Evolutionary conservation across 2,113 vertebrate species (phyloP).

Genomic region (Odobenus rosmarus): DNA sequence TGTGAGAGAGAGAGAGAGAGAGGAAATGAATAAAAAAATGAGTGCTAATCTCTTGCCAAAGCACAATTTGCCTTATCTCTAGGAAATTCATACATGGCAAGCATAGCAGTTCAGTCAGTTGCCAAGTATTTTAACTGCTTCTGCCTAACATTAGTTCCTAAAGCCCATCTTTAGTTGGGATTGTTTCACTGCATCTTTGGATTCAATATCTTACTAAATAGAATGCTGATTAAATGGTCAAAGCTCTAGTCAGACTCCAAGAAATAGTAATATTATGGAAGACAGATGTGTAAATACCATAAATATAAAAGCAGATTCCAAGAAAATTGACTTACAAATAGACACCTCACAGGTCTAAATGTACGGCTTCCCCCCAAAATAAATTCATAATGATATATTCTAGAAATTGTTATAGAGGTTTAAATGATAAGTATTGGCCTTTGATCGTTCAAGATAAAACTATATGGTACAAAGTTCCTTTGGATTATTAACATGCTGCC

Average conservation of each 20-base stretch:
- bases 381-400: not conserved
- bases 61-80: constrained; percentile 24
- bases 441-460: not conserved
- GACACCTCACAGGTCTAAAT: not conserved
- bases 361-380: not conserved
- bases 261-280: constrained; percentile 4
- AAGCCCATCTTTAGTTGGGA: not conserved
- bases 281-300: not conserved
- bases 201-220: constrained; percentile 48
- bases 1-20: not conserved
- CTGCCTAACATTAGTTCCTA: constrained; percentile 1
- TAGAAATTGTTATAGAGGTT: not conserved
- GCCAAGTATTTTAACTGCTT: constrained; percentile 51
- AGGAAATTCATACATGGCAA: constrained; percentile 8
- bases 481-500: not conserved
- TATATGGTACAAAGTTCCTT: not conserved
- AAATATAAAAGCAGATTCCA: constrained; percentile 49
- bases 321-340: constrained; percentile 25
- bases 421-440: not conserved
- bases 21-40: not conserved
- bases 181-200: not conserved
- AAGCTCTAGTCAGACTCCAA: not conserved
- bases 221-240: constrained; percentile 41
- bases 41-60: not conserved
- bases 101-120: not conserved